A percentile compares a stretch with the other conserved stretches of the same genome.
These are phyloP conservation scores for Ctenopoma multispine DNA, from an alignment of 2,797 vertebrate genomes.

Conservation along the genomic window DNA sequence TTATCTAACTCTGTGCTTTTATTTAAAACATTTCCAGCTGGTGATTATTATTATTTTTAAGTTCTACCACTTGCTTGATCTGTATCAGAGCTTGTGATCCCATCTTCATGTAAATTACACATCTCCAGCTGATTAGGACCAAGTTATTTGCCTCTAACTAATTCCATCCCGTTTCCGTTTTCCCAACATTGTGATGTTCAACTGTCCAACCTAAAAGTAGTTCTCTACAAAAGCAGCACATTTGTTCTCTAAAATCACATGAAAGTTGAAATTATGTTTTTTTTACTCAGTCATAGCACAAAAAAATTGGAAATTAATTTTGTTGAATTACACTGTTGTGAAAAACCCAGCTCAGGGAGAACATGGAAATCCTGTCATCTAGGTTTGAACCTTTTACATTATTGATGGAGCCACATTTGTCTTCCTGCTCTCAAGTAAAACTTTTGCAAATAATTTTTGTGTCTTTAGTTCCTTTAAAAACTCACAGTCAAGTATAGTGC, in stretches of 20 bases:
- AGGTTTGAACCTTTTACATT: neutral
- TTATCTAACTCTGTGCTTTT: neutral
- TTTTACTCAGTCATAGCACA: neutral
- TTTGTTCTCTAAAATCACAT: neutral
- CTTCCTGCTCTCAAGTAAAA: neutral
- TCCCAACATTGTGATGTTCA: neutral
- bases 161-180: neutral
- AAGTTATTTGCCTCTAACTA: slow-evolving; percentile 7
- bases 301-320: neutral
- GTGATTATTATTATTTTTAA: slow-evolving; percentile 1
- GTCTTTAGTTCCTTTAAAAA: neutral
- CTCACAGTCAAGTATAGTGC: neutral
- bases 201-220: neutral
- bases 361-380: rapidly evolving
- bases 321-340: neutral
- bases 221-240: neutral
- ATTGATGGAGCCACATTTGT: neutral
- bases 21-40: neutral
- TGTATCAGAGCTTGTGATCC: neutral
- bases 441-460: neutral
- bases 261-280: neutral
- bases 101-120: neutral
- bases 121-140: neutral
- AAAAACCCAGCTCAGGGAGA: neutral
- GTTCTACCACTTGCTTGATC: neutral